Base-by-base conservation (phyloP, 2,888 invertebrate genomes). In the Trachelus stipa region DNA sequence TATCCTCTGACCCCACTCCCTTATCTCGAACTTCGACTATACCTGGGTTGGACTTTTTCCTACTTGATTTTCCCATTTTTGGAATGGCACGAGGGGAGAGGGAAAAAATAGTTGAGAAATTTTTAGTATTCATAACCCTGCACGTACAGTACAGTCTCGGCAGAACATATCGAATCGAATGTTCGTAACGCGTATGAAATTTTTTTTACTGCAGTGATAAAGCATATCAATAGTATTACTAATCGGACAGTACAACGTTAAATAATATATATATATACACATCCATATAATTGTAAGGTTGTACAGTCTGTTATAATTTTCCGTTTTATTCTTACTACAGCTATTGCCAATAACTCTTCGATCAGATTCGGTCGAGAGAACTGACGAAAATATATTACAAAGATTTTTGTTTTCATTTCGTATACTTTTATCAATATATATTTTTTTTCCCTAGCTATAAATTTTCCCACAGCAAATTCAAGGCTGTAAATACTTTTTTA, bases 1-100 rank as follows among this genome's bases (percentile, higher is more conserved):
- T 90, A 90, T 89, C 89, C 90, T 89, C 84, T 90, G 90, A 89
- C 90, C 90, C 87, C 85, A 86, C 89, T 88, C 89, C 87, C 87
- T 88, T 89, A 87, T 90, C 88, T 87, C 85, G 81, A 88, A 89
- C 89, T 89, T 56, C 40, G 40, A 56, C 40, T 56, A 2, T 56
- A 56, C 40, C 40, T 23, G 40, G 9, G 9, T 56, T 23, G 2
- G 40, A 23, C 23, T 56, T 56, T 37, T 37, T 56, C 2, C 23
- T 90, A 88, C 85, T 86, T 90, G 86, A 85, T 81, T 86, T 86
- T 83, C 81, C 81, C 83, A 81, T 81, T 82, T 83, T 80, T 83
- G 73, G 77, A 73, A 79, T 9, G 23, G 15, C 23, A 9, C 40
- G 23, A 56, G 9, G 23, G 40, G 23, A 56, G 9, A 35, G 4